Conservation (phyloP, 2,113 vertebrate genomes). For the Tachycineta bicolor region DNA sequence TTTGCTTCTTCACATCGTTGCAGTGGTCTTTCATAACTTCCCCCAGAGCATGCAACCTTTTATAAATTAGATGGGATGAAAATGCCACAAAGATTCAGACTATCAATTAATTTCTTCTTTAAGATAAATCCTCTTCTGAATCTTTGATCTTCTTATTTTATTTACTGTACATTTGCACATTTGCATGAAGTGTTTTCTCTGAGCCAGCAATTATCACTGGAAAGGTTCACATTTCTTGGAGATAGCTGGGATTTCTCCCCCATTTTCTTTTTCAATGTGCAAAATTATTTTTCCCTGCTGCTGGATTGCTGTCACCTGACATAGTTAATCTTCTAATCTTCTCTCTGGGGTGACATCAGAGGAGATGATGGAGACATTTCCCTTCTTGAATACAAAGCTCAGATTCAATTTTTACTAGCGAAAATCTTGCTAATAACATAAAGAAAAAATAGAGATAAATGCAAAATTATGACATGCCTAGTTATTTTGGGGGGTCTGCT, state of each 20-base stretch:
- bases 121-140: slow-evolving; percentile 9
- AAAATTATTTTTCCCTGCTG: slow-evolving; percentile 30
- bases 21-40: not conserved
- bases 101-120: not conserved
- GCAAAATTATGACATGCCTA: not conserved
- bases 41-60: not conserved
- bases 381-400: slow-evolving; percentile 5
- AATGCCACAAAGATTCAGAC: not conserved
- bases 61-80: not conserved
- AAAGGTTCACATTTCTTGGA: not conserved
- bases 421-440: not conserved
- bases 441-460: not conserved
- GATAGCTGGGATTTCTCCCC: slow-evolving; percentile 1
- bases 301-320: not conserved
- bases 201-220: not conserved
- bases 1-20: not conserved
- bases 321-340: slow-evolving; percentile 60
- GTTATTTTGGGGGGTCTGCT: not conserved
- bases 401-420: not conserved
- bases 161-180: not conserved
- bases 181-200: slow-evolving; percentile 5
- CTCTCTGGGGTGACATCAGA: slow-evolving; percentile 60
- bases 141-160: slow-evolving; percentile 28
- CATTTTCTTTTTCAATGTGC: slow-evolving; percentile 15
- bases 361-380: not conserved